Evolutionary conservation across 2,113 vertebrate species (phyloP), one percentile per base, ranked within the genome.

Genomic region (Calidris pygmaea): DNA sequence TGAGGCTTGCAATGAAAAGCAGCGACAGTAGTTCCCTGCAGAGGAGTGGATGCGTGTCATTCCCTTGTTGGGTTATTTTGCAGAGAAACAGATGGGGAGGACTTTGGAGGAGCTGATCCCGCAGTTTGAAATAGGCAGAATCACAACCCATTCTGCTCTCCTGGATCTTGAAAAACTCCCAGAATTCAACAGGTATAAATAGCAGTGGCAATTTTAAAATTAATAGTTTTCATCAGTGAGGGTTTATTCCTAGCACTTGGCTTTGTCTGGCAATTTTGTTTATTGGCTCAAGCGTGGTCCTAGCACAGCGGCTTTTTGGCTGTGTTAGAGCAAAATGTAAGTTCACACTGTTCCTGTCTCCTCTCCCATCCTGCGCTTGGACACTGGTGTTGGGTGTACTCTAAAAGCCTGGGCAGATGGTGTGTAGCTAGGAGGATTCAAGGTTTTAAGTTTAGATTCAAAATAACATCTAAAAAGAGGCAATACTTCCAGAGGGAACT

Each of bases 111-210:
- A 99, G 67, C 98, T 99, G 89, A 97, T 99, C 45, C 59, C 94
- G 1, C 98, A 99, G 94, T 99, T 99, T 85, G 98, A 99, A 68
- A 85, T 99, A 27, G 98, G 97, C 74, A 99, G 98, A 90, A 97
- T 99, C 67, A 99, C 98, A 34, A 99, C 98, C 50, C 99, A 99
- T 87, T 99, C 99, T 15, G 99, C 99, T 41, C 96, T 99, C 37
- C 96, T 99, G 94, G 99, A 99, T 90, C 98, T 99, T 66, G 98
- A 99, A 32, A 98, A 98, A 22, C 98, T 99, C 8, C 98, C 98
- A 4, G 98, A 99, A 87, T 99, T 99, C 97, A 99, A 99, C 98
- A 99, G 98, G 99, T 99, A 56, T 75, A 92, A 82, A 10, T 20
- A 12, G 3, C 6, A 43, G 17, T 7, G 14, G n/a, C 62, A 41